phyloP scores from a whole-genome alignment of 2,113 vertebrate genomes.

The Lagopus leucura region DNA sequence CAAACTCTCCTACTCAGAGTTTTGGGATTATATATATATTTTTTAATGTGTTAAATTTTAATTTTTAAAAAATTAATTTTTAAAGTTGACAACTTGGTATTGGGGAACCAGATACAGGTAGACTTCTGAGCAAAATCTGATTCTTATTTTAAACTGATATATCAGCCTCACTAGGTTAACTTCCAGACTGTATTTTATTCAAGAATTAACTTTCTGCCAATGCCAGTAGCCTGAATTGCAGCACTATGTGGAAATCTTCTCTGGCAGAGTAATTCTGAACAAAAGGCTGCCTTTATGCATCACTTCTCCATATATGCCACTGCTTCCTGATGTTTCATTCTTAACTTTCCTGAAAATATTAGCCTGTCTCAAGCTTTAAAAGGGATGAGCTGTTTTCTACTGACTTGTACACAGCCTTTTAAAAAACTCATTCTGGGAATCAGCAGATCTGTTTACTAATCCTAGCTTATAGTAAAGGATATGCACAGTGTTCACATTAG shows the following conservation, averaged over 20 bases:
- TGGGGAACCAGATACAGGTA: background rate
- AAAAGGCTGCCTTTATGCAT: slow-evolving; percentile 40
- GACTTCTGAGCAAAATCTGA: background rate
- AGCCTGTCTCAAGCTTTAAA: slow-evolving; percentile 56
- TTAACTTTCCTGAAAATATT: slow-evolving; percentile 63
- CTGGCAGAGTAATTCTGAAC: background rate
- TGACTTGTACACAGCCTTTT: slow-evolving; percentile 53
- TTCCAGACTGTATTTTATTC: slow-evolving; percentile 45
- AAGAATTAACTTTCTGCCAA: slow-evolving; percentile 48
- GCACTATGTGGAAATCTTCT: background rate
- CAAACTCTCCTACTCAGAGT: background rate
- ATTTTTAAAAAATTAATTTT: too few species aligned
- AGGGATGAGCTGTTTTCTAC: slow-evolving; percentile 52
- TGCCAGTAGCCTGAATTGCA: background rate
- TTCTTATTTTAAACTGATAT: slow-evolving; percentile 33
- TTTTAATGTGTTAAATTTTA: background rate
- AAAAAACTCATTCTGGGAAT: slow-evolving; percentile 61
- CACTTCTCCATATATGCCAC: background rate
- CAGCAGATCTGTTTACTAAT: slow-evolving; percentile 58
- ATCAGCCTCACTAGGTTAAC: slow-evolving; percentile 18
- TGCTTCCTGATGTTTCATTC: slow-evolving; percentile 18
- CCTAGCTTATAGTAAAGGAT: slow-evolving; percentile 38
- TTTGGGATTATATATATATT: background rate
- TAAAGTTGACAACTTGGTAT: too few species aligned
- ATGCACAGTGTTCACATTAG: slow-evolving; percentile 5